Base-by-base conservation (phyloP, 2,888 invertebrate genomes). In the Plemyria rubiginata region DNA sequence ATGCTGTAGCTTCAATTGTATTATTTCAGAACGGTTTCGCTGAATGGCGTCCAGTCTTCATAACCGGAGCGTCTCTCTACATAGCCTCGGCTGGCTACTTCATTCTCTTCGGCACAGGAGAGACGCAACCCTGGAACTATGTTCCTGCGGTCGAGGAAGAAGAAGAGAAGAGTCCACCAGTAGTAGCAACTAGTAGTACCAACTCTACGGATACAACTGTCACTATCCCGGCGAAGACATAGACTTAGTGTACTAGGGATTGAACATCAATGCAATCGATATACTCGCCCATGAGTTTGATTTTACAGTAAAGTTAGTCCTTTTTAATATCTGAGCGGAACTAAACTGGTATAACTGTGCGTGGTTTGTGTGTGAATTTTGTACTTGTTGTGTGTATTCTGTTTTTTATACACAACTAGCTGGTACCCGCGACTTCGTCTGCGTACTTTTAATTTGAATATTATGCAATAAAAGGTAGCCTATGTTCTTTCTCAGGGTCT, bases 21-120 rank as follows among this genome's bases (percentile, higher is more conserved):
- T 57, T 66, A 63, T 89, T 90, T n/a, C 80, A 96, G 96, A 96
- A 96, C 70, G 95, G 96, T n/a, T 93, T 96, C 57, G 90, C 94
- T 22, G 95, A 96, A 81, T 97, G 96, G 96, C 94, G 96, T 54
- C 93, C 94, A 32, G 94, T 96, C 54, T 96, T 96, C 78, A 92
- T 95, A 73, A 95, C 96, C 36, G 96, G 96, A 0, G 95, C 96
- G 0, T 90, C 92, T 0, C 93, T 95, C 0, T 97, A 96, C 77
- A 94, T 95, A 13, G 93, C 95, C 1, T 94, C 95, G 0, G 96
- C 96, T 0, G 52, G 96, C 3, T 86, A 96, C 62, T 97, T 96
- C 83, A 94, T 95, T 76, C 60, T 96, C 1, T 95, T 96, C 66
- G 96, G 96, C 6, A 95, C 95, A 0, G 96, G 94, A 0, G 94